Evolutionary conservation across 2,888 invertebrate species (phyloP), one percentile per base, ranked within the genome.

Genomic region (Aricia artaxerxes): DNA sequence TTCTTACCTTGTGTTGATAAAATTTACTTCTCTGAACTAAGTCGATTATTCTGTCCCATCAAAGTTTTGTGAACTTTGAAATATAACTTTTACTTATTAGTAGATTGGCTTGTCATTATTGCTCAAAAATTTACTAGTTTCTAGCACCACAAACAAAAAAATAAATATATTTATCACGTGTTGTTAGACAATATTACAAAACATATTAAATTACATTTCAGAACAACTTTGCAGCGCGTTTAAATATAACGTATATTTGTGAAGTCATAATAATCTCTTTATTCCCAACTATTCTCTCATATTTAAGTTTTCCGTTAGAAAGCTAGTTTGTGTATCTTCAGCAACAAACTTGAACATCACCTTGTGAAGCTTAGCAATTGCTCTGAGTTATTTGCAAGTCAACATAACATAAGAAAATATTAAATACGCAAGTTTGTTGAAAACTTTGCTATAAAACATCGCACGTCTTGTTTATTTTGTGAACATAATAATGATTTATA

Each of bases 361-460:
- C 76, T 76, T 76, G 49, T 24, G 6, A 53, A 35, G 35, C 31
- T 57, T 76, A 76, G 57, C 31, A 57, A 57, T 76, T 57, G 57
- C 76, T 49, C 75, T 24, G 44, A 76, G 53, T 75, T 49, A 75
- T 76, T 76, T 76, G 5, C 53, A 35, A 76, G 76, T 76, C 53
- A 31, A 76, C 11, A 53, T 24, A 76, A 76, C 76, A 35, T 38
- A 7, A 35, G 57, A 76, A 75, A 76, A 76, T 53, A 35, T 76
- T 64, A 9, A 64, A 75, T 24, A 75, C 24, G 75, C 44, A 75
- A 75, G 53, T 75, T 75, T 75, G 75, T 35, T 75, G 31, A 24
- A 75, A 75, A 75, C 49, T 49, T 49, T n/a, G 49, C 13, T 6
- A 11, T 31, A 11, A 49, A 75, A 24, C 13, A 31, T 75, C 24